Evolutionary conservation across 2,888 invertebrate species (phyloP), one percentile per base, ranked within the genome.

Genomic region (Pyrocoelia pectoralis): DNA sequence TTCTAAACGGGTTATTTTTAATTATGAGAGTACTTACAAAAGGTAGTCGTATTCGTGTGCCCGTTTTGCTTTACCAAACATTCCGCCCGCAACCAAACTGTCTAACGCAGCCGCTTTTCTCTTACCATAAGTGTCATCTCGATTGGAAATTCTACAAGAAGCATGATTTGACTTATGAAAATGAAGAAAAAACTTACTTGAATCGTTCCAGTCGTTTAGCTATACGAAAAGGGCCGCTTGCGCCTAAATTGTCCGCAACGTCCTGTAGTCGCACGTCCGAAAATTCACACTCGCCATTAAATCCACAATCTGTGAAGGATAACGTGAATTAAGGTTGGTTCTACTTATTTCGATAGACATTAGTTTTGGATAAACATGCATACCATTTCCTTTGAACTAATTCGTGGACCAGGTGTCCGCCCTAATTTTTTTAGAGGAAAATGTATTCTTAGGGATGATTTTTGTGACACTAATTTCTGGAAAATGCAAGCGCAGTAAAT

Each of bases 11-110:
- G n/a, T n/a, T n/a, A n/a, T n/a, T n/a, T n/a, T n/a, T n/a, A n/a
- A n/a, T n/a, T n/a, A 2, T n/a, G n/a, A 43, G 13, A 13, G 12
- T 43, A 15, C 52, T 52, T 50, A 61, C 61, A 41, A 8, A 14
- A 43, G 43, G 13, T 41, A 18, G n/a, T 57, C 57, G 19, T 57
- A 56, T 9, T 68, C 50, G 48, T 57, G 67, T 15, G 59, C 43
- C 15, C 67, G 56, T 1, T 69, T 65, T 1, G 70, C 68, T 52
- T 68, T 63, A 15, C 70, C 70, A 43, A 70, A 70, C 56, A 65
- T 68, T 14, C 69, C 69, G 0, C 70, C 70, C 2, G 70, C 68
- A 19, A 70, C 67, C n/a, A 70, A 53, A 43, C 70, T 69, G 41
- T 70, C 69, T 12, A 70, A 46, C 10, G 66, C 68, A 6, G 63